Base-by-base conservation (phyloP, 2,797 vertebrate genomes). In the Gymnothorax javanicus region DNA sequence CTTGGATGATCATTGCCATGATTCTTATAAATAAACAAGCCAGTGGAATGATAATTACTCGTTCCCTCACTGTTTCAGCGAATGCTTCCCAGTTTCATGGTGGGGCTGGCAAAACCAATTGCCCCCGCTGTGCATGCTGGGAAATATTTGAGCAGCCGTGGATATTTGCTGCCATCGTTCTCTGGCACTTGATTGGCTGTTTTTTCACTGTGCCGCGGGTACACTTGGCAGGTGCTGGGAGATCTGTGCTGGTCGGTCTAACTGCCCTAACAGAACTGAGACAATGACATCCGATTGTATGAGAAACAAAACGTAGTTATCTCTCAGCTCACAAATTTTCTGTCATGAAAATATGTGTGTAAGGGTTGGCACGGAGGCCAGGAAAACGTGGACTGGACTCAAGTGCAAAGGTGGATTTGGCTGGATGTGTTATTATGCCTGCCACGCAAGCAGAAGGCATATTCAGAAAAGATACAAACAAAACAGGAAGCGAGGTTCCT, bases 81-180 rank as follows among this genome's bases (percentile, higher is more conserved):
- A 77, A 77, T 77, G 73, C 4, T 43, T 52, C 73, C 73, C 73
- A 6, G 7, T 77, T 77, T 43, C 15, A 43, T 52, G 73, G 73
- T 77, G 73, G 4, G 43, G 73, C 73, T 77, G 2, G 11, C 11
- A 52, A 77, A 52, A 77, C 50, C 43, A 77, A 77, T 77, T 77
- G 43, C 73, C 73, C 43, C 33, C 73, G 50, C 20, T 33, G 52
- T 20, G 73, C 52, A 52, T 20, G 20, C 73, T 56, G 52, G 50
- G 23, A 56, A 81, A 81, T 56, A 81, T 81, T 81, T 81, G 77
- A 56, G 56, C 77, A 81, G 52, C 20, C 52, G 11, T 7, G 23
- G 52, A 54, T 81, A 81, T 81, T 81, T 81, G 50, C 25, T 11
- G 77, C 56, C 56, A 81, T 81, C 77, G 7, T 43, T 77, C 43